phyloP scores from a whole-genome alignment of 2,113 vertebrate genomes.

The Sminthopsis crassicaudata region DNA sequence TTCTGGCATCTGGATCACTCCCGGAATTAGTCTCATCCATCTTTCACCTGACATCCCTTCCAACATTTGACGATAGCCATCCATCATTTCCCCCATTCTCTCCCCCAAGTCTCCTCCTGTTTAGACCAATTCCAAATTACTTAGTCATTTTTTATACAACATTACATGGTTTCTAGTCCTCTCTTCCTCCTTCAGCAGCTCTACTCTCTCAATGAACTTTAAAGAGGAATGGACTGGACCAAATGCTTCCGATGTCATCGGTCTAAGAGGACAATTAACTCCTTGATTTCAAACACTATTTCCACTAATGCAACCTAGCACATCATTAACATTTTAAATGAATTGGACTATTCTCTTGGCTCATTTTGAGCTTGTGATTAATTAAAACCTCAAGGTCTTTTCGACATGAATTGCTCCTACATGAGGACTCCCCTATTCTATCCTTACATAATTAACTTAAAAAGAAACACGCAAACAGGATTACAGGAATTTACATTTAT shows the following conservation, averaged over 20 bases:
- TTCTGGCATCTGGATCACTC: not conserved
- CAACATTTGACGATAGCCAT: not conserved
- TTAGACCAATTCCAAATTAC: not conserved
- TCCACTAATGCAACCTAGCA: not conserved
- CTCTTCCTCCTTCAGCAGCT: not conserved
- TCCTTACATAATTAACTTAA: not conserved
- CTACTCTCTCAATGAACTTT: not conserved
- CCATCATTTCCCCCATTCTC: not conserved
- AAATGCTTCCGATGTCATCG: not conserved
- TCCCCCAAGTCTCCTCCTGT: not conserved
- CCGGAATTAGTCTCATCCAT: not conserved
- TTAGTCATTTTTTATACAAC: not conserved
- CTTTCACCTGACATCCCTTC: not conserved
- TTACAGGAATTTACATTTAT: not conserved
- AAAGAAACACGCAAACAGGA: not conserved
- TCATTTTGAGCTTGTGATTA: not conserved
- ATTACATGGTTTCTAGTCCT: not conserved
- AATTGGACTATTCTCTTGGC: not conserved
- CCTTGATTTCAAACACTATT: not conserved
- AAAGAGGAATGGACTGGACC: not conserved
- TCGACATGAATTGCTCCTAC: not conserved
- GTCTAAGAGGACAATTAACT: not conserved
- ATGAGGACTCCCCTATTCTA: not conserved
- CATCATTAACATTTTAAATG: not conserved
- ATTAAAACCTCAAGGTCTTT: not conserved